phyloP scores from a whole-genome alignment of 2,113 vertebrate genomes.

The Lates calcarifer region DNA sequence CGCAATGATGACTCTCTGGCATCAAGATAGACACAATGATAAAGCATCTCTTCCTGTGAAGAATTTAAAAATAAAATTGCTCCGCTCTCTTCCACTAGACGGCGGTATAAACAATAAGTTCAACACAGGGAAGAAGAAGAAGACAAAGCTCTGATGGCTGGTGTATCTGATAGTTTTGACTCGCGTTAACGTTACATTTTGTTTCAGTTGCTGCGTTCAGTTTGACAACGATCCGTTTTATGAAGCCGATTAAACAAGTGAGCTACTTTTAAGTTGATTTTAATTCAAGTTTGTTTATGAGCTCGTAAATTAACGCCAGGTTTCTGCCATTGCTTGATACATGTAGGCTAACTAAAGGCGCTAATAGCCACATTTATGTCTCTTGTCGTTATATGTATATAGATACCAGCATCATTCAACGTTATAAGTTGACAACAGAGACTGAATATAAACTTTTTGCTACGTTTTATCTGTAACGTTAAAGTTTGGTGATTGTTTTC shows the following conservation, averaged over 20 bases:
- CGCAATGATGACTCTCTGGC: too few relatives aligned
- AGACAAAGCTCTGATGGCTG: not conserved
- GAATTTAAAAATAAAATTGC: not conserved
- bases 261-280: not conserved
- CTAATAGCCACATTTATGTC: conserved; percentile 1
- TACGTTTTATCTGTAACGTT: too few relatives aligned
- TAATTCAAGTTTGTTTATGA: not conserved
- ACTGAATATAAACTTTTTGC: accelerated
- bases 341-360: conserved; percentile 10
- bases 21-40: too few relatives aligned
- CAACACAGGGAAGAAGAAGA: conserved; percentile 31
- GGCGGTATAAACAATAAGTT: not conserved
- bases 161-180: not conserved
- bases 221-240: not conserved
- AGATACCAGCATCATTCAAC: not conserved
- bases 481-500: not conserved
- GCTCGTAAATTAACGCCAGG: accelerated
- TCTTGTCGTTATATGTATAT: conserved; percentile 18
- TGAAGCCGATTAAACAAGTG: not conserved
- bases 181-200: not conserved
- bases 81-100: not conserved
- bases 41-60: not conserved
- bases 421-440: not conserved
- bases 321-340: not conserved
- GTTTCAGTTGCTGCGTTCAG: not conserved